These are phyloP conservation scores for Epinotia nisella DNA, from an alignment of 2,888 invertebrate genomes.

Conservation along the genomic window DNA sequence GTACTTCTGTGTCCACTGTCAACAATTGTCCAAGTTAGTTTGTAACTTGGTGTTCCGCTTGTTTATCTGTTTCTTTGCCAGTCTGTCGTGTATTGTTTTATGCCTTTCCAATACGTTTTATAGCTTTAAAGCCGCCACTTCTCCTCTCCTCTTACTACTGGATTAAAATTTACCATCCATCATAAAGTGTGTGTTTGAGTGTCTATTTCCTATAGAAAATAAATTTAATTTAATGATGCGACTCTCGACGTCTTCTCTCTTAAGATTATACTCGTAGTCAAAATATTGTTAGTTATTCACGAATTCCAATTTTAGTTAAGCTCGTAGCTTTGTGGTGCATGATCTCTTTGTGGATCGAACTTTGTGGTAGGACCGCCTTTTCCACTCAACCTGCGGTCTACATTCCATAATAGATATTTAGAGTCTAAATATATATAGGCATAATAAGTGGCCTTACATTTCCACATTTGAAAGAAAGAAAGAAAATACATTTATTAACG, in stretches of 20 bases:
- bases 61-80: conserved; percentile 29
- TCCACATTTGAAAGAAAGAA: too few relatives aligned
- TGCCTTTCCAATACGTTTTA: conserved; percentile 22
- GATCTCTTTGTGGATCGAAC: conserved; percentile 14
- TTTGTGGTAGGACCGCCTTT: conserved; percentile 4
- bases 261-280: too few relatives aligned
- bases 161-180: too few relatives aligned
- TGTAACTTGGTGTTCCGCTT: conserved; percentile 28
- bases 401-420: background rate
- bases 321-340: background rate
- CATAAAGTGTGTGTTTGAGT: too few relatives aligned
- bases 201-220: too few relatives aligned
- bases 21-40: conserved; percentile 31
- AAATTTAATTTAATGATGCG: too few relatives aligned
- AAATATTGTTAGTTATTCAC: too few relatives aligned
- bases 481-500: too few relatives aligned
- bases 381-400: background rate
- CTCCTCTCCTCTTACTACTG: background rate
- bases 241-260: too few relatives aligned
- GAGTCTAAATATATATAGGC: too few relatives aligned
- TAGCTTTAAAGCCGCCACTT: background rate
- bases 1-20: background rate
- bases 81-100: conserved; percentile 21
- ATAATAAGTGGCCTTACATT: too few relatives aligned
- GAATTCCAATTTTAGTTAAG: background rate